Evolutionary conservation across 2,888 invertebrate genomes (phyloP).

Genomic region (Carabus problematicus): DNA sequence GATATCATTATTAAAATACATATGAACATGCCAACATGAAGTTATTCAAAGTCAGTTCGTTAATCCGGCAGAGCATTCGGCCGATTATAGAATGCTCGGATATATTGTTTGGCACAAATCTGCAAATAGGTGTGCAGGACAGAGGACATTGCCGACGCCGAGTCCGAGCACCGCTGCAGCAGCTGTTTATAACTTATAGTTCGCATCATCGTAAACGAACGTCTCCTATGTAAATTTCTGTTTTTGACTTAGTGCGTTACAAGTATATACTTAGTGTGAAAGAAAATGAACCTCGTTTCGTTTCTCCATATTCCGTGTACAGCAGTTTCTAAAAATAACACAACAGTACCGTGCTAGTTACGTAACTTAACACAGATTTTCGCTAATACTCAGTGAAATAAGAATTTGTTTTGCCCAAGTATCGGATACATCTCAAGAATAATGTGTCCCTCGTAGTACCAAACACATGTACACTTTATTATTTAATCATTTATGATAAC

Average conservation of each 20-base stretch:
- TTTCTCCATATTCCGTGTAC: conserved; percentile 12
- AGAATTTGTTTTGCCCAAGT: too few species aligned
- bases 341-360: conserved; percentile 16
- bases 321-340: conserved; percentile 20
- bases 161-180: conserved; percentile 30
- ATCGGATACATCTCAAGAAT: too few species aligned
- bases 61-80: conserved; percentile 5
- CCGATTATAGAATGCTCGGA: conserved; percentile 9
- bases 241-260: conserved; percentile 16
- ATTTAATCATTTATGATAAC: too few species aligned
- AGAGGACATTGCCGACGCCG: neutral
- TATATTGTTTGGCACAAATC: conserved; percentile 15
- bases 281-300: conserved; percentile 5
- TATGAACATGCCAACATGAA: too few species aligned
- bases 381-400: too few species aligned
- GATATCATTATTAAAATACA: too few species aligned
- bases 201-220: neutral
- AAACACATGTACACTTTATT: too few species aligned
- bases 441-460: too few species aligned
- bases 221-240: neutral
- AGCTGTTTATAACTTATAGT: conserved; percentile 36
- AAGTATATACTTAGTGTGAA: conserved; percentile 4
- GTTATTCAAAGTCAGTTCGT: conserved; percentile 4
- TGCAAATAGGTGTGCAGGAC: neutral
- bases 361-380: conserved; percentile 23